Evolutionary conservation across 2,888 invertebrate genomes (phyloP), one percentile per base, ranked within the genome.

Genomic region (Papilio protenor): DNA sequence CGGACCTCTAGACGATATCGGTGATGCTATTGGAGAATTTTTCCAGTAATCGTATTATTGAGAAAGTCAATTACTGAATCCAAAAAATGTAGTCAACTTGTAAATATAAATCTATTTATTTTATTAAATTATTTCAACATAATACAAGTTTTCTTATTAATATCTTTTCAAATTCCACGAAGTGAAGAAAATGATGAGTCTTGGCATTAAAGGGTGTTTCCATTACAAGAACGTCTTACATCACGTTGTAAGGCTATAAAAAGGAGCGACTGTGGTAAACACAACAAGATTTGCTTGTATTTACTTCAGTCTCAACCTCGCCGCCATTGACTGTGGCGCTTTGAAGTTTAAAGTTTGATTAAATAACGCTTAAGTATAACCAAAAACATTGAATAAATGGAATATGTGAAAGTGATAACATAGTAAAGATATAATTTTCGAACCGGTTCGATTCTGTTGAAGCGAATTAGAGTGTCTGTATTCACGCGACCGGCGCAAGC

Each of bases 1-100:
- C 61, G 92, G 94, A 55, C 93, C 94, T 4, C 85, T 94, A 27
- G 92, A 86, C 57, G 93, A 83, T 16, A 89, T 94, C 16, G 94
- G 94, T 18, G 92, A 94, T 80, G 94, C 91, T 2, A 83, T 95
- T 52, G 94, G 92, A 57, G 92, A 89, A 52, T 77, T 85, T 93
- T 57, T 88, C 91, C 88, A 74, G 89, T 90, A 79, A 84, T 87
- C 8, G 8, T 8, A 8, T 40, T 40, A 40, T 40, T 8, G 40
- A 5, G 81, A 18, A 57, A 21, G 33, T 55, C 27, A 27, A 49
- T 71, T 2, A 45, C 12, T 71, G 0, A 23, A 52, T 23, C 11
- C 16, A 18, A 27, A 21, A 70, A 47, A 71, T 18, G 11, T 52
- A 47, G 71, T 52, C 8, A 27, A 70, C 70, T 77, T 49, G 70